Evolutionary conservation across 2,888 invertebrate genomes (phyloP).

Genomic region (Hesperia comma): DNA sequence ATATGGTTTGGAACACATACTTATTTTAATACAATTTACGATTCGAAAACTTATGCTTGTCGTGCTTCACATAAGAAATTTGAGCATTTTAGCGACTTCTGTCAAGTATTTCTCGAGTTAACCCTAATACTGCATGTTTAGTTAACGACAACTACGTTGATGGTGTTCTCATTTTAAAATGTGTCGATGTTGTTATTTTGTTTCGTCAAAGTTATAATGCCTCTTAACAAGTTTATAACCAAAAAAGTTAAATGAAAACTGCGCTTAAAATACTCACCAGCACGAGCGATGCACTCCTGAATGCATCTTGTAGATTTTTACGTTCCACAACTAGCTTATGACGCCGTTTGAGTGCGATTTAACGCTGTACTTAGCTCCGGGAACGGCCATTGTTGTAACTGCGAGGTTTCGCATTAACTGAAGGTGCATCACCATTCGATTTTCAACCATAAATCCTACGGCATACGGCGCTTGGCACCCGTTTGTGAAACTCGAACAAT

Average conservation of each 20-base stretch:
- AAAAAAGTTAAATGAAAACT: not conserved
- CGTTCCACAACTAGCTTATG: not conserved
- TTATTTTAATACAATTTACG: too few relatives aligned
- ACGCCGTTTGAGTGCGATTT: slow-evolving; percentile 8
- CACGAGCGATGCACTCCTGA: not conserved
- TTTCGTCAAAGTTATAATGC: too few relatives aligned
- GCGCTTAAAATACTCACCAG: not conserved
- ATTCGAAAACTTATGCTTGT: too few relatives aligned
- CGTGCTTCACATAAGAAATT: too few relatives aligned
- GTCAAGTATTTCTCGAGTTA: too few relatives aligned
- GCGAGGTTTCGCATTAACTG: slow-evolving; percentile 2
- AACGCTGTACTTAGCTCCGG: slow-evolving; percentile 40
- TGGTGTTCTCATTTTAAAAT: too few relatives aligned
- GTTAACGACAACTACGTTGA: too few relatives aligned
- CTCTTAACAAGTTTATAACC: too few relatives aligned
- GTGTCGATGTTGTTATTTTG: too few relatives aligned
- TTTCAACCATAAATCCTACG: not conserved
- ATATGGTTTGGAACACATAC: too few relatives aligned
- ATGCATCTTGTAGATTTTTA: slow-evolving; percentile 2
- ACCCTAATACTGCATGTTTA: too few relatives aligned
- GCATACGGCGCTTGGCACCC: slow-evolving; percentile 19
- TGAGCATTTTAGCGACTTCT: too few relatives aligned
- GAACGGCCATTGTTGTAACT: slow-evolving; percentile 10
- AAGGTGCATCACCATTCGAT: slow-evolving; percentile 2
- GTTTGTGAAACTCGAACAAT: slow-evolving; percentile 34